Percentiles rank a stretch among this genome's conserved stretches.
phyloP scores from a whole-genome alignment of 2,888 invertebrate genomes.

The Willowsia nigromaculata region DNA sequence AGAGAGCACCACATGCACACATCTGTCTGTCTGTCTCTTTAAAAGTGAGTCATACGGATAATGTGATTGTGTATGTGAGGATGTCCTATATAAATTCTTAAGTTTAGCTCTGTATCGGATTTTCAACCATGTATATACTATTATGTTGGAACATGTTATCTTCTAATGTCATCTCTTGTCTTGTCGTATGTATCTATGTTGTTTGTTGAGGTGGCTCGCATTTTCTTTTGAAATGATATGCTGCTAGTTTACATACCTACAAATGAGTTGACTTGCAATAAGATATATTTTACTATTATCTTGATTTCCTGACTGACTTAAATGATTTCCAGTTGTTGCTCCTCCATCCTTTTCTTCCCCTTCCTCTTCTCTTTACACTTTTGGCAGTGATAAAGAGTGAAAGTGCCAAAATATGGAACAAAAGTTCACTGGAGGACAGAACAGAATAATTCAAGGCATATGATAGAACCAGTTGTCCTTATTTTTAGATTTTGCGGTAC shows the following conservation, averaged over 20 bases:
- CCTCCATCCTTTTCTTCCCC: too few species aligned
- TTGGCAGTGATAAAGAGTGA: constrained; percentile 64
- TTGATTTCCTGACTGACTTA: constrained; percentile 52
- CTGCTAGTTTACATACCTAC: not conserved
- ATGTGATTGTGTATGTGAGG: not conserved
- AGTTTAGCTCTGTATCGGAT: not conserved
- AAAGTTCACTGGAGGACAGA: constrained; percentile 61
- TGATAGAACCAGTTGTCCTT: too few species aligned
- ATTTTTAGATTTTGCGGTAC: too few species aligned
- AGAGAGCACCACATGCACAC: not conserved
- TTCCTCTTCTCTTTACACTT: constrained; percentile 46
- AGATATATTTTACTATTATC: constrained; percentile 28
- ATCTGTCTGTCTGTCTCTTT: not conserved
- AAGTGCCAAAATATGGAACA: constrained; percentile 69
- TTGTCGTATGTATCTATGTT: too few species aligned
- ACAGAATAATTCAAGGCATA: too few species aligned
- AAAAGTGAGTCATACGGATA: not conserved
- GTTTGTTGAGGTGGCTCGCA: too few species aligned
- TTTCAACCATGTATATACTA: not conserved
- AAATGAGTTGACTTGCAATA: not conserved
- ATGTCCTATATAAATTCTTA: constrained; percentile 15
- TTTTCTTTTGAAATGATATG: too few species aligned
- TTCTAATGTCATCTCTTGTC: constrained; percentile 1
- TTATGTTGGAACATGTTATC: not conserved
- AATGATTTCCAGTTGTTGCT: constrained; percentile 73